These are phyloP conservation scores for Abrostola tripartita DNA, from an alignment of 2,888 invertebrate species.

Conservation along the genomic window DNA sequence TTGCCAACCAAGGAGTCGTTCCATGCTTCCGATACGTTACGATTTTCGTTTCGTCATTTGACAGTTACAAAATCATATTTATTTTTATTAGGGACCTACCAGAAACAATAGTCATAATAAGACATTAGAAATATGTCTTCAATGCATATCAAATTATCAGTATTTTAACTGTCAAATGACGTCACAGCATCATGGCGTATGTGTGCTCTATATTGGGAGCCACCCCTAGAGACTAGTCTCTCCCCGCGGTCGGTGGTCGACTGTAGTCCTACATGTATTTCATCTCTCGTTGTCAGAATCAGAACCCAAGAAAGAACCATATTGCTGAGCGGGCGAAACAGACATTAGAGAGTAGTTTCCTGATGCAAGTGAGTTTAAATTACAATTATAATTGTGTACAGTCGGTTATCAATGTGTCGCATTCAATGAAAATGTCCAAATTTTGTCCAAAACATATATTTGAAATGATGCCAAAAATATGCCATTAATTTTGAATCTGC, in stretches of 20 bases:
- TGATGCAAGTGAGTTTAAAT: conserved; percentile 85
- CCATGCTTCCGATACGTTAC: background rate
- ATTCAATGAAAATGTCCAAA: conserved; percentile 62
- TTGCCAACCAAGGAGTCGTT: background rate
- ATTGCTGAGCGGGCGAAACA: conserved; percentile 87
- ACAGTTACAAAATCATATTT: background rate
- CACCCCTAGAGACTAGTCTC: conserved; percentile 19
- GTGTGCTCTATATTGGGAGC: conserved; percentile 12
- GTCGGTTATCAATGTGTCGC: conserved; percentile 60
- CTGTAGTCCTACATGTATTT: conserved; percentile 74
- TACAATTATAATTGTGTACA: conserved; percentile 63
- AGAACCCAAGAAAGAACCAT: conserved; percentile 87
- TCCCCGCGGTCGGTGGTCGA: conserved; percentile 43
- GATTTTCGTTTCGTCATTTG: conserved; percentile 7
- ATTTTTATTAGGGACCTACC: background rate
- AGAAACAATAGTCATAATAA: background rate
- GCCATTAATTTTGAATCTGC: conserved; percentile 18
- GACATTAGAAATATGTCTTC: no score
- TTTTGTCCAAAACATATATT: conserved; percentile 31
- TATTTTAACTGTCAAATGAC: conserved; percentile 5
- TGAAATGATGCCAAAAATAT: conserved; percentile 30
- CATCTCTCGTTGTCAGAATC: conserved; percentile 85
- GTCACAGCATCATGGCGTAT: conserved; percentile 7
- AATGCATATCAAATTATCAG: background rate
- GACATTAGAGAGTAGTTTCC: conserved; percentile 86